Evolutionary conservation across 2,797 vertebrate genomes (phyloP).

Genomic region (Sebastes aleutianus): DNA sequence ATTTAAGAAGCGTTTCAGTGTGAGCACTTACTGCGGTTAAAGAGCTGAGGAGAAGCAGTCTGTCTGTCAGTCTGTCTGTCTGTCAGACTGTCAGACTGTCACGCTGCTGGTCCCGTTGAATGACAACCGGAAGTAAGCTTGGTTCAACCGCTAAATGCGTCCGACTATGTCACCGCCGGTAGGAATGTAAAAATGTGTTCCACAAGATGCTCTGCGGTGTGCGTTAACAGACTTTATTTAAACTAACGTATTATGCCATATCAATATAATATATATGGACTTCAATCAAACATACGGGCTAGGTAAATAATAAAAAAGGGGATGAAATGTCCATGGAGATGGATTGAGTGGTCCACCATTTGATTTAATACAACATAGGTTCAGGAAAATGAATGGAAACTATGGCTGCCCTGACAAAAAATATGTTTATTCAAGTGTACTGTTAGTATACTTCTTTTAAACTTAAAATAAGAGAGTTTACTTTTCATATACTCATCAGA

Average conservation of each 20-base stretch:
- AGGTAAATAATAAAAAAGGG: background rate
- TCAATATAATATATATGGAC: background rate
- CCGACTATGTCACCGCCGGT: conserved; percentile 9
- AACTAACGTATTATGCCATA: background rate
- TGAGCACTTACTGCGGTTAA: background rate
- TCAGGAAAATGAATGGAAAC: background rate
- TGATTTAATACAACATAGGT: background rate
- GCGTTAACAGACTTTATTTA: background rate
- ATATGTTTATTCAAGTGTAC: too few relatives aligned
- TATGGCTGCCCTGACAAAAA: too few relatives aligned
- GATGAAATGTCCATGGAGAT: background rate
- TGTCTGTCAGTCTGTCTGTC: too few relatives aligned
- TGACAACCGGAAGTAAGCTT: conserved; percentile 33
- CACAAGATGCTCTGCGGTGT: background rate
- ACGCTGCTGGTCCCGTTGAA: background rate
- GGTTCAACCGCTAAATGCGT: conserved; percentile 22
- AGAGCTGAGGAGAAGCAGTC: background rate
- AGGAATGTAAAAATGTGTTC: background rate
- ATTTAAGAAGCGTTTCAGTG: background rate
- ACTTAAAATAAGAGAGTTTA: too few relatives aligned
- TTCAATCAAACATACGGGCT: background rate
- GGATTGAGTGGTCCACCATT: background rate
- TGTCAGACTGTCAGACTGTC: too few relatives aligned
- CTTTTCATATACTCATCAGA: too few relatives aligned
- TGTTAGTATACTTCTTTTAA: too few relatives aligned